Evolutionary conservation across 2,113 vertebrate species (phyloP), one percentile per base, ranked within the genome.

Genomic region (Salminus brasiliensis): DNA sequence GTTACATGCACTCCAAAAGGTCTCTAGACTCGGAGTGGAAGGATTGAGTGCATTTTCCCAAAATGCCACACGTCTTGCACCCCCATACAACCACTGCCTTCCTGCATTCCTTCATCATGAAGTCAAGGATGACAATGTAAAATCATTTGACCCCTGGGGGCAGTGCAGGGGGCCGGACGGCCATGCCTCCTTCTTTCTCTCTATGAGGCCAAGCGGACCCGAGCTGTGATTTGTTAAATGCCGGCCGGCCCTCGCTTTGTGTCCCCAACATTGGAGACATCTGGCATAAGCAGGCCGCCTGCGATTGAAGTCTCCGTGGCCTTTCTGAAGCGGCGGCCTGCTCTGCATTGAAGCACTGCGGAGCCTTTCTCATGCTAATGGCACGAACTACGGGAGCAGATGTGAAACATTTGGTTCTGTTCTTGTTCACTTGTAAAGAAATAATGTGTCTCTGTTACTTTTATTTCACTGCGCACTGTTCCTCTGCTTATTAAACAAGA

Each of bases 371-470:
- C 94, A 98, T 98, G 97, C 92, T 95, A 98, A 98, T 97, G 76
- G 16, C 23, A 73, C 16, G 66, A 91, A 89, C 88, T 30, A 84
- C n/a, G 5, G 81, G 88, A 97, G 94, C 97, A 98, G 97, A 96
- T 98, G 97, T 95, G 95, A 95, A 95, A 95, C 95, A 95, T 96
- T 97, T 94, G 94, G 92, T 94, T 95, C 91, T 91, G 91, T 93
- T 95, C 94, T 95, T 95, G 94, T 91, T 94, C 94, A 90, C 94
- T 97, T 96, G 96, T 97, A 95, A 97, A 96, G 95, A 94, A 94
- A 92, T 95, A 95, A 95, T 94, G 91, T 27, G 87, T 84, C 91
- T 93, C 88, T 87, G 83, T 91, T 91, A 90, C 91, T 91, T 84
- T 87, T 71, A 85, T 90, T 90, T 91, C 65, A 73, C 87, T 85